These are phyloP conservation scores for Branchinecta sandiegonensis DNA, from an alignment of 2,888 invertebrate species.

Conservation along the genomic window DNA sequence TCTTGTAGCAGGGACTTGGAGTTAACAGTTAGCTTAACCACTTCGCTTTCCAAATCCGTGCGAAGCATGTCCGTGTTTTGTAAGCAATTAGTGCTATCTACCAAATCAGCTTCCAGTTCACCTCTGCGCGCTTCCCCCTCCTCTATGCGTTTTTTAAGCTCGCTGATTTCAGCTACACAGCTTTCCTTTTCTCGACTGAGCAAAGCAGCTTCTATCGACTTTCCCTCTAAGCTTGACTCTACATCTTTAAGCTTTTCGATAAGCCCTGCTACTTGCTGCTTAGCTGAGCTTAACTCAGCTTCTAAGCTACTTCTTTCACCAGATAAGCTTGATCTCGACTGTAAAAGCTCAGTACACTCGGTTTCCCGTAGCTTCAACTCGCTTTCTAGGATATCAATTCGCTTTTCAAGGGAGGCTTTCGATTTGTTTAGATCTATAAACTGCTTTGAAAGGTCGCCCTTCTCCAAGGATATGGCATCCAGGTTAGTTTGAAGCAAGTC, in stretches of 20 bases:
- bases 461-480: background rate
- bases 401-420: no score
- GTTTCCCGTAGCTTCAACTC: background rate
- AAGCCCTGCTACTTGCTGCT: slow-evolving; percentile 28
- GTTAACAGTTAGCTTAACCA: background rate
- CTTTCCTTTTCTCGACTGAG: slow-evolving; percentile 25
- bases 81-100: slow-evolving; percentile 2
- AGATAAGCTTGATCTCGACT: no score
- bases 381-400: background rate
- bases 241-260: slow-evolving; percentile 35
- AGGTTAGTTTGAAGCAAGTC: slow-evolving; percentile 8
- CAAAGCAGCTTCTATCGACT: slow-evolving; percentile 19
- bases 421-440: no score
- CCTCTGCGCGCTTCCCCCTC: slow-evolving; percentile 26
- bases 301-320: no score
- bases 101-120: slow-evolving; percentile 8
- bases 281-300: no score
- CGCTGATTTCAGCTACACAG: slow-evolving; percentile 26
- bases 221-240: slow-evolving; percentile 26
- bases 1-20: background rate
- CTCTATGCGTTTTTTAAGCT: slow-evolving; percentile 27
- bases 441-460: no score
- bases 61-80: slow-evolving; percentile 3
- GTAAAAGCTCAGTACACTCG: no score
- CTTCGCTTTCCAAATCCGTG: background rate